Evolutionary conservation across 2,888 invertebrate genomes (phyloP).

Genomic region (Plutella xylostella): DNA sequence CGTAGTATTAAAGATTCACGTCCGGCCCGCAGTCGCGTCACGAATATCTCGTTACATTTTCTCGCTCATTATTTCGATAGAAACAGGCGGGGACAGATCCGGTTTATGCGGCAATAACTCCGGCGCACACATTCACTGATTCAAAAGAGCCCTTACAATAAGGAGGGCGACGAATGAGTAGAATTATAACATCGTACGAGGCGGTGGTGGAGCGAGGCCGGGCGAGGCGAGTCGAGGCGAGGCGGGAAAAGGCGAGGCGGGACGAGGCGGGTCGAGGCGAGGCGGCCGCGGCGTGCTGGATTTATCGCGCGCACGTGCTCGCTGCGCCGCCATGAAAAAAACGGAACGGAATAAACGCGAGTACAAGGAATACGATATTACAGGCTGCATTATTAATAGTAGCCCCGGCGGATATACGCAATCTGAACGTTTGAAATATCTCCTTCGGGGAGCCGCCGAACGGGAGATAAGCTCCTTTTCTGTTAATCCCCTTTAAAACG

Average conservation of each 20-base stretch:
- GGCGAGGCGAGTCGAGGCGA: conserved; percentile 16
- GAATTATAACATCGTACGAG: conserved; percentile 37
- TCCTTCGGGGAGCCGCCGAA: not conserved
- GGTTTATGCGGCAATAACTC: conserved; percentile 12
- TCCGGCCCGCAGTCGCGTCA: not conserved
- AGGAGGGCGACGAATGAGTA: conserved; percentile 31
- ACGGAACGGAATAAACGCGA: conserved; percentile 18
- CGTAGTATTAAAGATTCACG: not conserved
- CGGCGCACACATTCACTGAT: conserved; percentile 19
- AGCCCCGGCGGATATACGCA: conserved; percentile 5
- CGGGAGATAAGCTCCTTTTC: conserved; percentile 1
- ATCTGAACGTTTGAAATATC: conserved; percentile 4
- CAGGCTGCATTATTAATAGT: conserved; percentile 5
- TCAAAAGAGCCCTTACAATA: conserved; percentile 19
- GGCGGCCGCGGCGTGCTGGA: conserved; percentile 20
- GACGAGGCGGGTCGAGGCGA: conserved; percentile 5
- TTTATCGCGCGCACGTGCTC: conserved; percentile 36
- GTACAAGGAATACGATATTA: conserved; percentile 16
- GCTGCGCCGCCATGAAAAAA: conserved; percentile 22
- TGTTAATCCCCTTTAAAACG: not conserved
- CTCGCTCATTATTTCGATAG: not conserved
- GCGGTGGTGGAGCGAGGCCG: too few species aligned
- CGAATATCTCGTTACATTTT: not conserved
- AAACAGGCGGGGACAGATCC: conserved; percentile 5
- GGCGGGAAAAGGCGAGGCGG: conserved; percentile 9